These are phyloP conservation scores for Phortica okadai DNA, from an alignment of 2,888 invertebrate genomes.

Conservation along the genomic window DNA sequence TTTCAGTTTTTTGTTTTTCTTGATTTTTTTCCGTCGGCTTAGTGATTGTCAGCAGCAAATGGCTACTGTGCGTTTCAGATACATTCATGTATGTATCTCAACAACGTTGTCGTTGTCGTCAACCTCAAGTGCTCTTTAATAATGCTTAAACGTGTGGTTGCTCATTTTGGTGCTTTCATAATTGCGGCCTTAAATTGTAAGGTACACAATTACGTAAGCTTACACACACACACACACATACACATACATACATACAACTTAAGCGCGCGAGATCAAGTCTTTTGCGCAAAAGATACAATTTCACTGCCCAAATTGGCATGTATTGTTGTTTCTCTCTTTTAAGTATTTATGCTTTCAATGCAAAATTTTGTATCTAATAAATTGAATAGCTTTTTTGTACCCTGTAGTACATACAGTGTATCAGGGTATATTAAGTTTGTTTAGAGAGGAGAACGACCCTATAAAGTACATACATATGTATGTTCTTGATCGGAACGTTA, in stretches of 20 bases:
- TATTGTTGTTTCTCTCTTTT: neutral
- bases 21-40: neutral
- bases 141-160: neutral
- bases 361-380: neutral
- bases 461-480: too few species aligned
- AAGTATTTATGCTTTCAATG: conserved; percentile 9
- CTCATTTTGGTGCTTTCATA: conserved; percentile 4
- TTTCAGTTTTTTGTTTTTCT: neutral
- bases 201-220: conserved; percentile 4
- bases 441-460: too few species aligned
- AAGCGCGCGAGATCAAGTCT: neutral
- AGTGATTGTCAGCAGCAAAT: neutral
- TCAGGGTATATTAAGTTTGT: too few species aligned
- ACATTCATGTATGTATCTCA: neutral
- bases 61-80: neutral
- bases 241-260: conserved; percentile 8
- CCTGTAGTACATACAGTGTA: too few species aligned
- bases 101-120: neutral
- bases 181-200: conserved; percentile 1
- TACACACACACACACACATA: neutral
- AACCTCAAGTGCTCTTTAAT: neutral
- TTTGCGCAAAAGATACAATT: neutral
- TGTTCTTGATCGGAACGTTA: too few species aligned
- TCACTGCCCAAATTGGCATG: too few species aligned
- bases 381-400: neutral